A percentile compares a stretch with the other conserved stretches of the same genome.
phyloP scores from a whole-genome alignment of 2,113 vertebrate species.

The Setophaga coronata region DNA sequence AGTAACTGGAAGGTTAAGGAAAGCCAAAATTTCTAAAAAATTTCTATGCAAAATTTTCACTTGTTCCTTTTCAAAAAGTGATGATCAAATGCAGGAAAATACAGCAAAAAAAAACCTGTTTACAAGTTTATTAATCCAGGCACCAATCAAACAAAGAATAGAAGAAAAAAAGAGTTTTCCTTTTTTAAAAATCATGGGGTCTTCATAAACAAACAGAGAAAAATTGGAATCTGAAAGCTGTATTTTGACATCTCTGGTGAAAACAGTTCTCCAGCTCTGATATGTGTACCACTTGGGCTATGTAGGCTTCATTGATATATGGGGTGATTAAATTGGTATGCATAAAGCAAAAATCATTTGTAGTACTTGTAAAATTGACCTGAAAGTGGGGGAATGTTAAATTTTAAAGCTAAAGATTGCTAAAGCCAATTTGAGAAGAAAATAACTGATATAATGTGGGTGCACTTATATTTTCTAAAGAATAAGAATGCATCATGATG shows the following conservation, averaged over 20 bases:
- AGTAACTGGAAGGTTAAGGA: background rate
- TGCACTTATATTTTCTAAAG: background rate
- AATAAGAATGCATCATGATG: background rate
- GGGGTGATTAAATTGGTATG: background rate
- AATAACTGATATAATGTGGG: fast-evolving
- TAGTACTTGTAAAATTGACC: background rate
- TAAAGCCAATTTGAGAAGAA: background rate
- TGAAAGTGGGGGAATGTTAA: background rate
- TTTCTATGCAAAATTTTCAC: background rate
- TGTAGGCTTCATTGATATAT: background rate
- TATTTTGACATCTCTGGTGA: background rate
- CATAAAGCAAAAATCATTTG: background rate
- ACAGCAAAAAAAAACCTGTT: background rate
- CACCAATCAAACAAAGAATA: background rate
- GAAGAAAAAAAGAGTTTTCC: fast-evolving
- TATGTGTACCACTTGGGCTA: background rate
- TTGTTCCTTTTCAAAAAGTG: background rate
- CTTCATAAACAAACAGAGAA: background rate
- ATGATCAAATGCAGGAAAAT: background rate
- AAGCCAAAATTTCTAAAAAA: background rate
- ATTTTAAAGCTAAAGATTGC: background rate
- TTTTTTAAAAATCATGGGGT: background rate
- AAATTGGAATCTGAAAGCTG: background rate
- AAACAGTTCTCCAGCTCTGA: background rate
- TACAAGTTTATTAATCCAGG: background rate